Evolutionary conservation across 2,888 invertebrate genomes (phyloP).

Genomic region (Capitulum mitella): DNA sequence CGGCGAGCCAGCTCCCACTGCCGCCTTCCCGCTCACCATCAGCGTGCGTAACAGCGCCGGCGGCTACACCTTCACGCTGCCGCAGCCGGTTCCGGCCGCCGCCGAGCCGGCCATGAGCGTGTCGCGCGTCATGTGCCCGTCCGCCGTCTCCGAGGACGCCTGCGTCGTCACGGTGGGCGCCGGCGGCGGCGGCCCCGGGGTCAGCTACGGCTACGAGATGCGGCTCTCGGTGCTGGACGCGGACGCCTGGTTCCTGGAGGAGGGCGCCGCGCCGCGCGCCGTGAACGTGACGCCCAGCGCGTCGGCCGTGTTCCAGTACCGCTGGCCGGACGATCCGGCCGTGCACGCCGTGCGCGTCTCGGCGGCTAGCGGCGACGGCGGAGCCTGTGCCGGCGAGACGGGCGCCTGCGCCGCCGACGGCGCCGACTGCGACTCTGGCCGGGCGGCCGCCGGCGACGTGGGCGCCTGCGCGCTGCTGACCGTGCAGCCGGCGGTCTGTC

Average conservation of each 20-base stretch:
- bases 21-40: not conserved
- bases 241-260: not conserved
- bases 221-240: not conserved
- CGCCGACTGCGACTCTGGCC: not conserved
- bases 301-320: constrained; percentile 3
- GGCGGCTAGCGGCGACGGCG: not conserved
- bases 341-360: not conserved
- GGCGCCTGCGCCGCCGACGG: not conserved
- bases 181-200: not conserved
- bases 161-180: not conserved
- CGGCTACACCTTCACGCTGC: not conserved
- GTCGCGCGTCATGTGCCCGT: not conserved
- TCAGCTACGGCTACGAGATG: not conserved
- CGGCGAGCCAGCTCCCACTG: not conserved
- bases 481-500: not conserved
- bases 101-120: not conserved
- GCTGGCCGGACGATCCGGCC: not conserved
- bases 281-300: not conserved
- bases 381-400: too few species aligned
- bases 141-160: not conserved
- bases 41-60: not conserved
- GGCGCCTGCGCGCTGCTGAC: not conserved
- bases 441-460: not conserved
- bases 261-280: not conserved
- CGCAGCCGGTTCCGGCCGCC: not conserved